phyloP scores from a whole-genome alignment of 1,140 invertebrate species.

The Drosophila setifemur region DNA sequence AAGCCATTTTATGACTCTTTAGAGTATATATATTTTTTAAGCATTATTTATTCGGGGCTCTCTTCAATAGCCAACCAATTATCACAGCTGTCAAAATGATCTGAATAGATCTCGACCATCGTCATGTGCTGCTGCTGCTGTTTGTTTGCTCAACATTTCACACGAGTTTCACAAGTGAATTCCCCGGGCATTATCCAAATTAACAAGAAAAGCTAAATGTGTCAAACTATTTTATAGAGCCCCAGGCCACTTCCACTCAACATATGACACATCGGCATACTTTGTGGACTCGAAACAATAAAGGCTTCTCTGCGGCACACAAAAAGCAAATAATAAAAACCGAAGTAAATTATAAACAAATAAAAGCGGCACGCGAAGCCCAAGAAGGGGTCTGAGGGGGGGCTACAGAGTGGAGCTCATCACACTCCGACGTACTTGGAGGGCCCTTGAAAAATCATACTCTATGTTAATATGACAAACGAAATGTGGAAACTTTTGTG shows the following conservation, averaged over 20 bases:
- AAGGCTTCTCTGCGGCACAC: constrained; percentile 8
- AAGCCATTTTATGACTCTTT: not conserved
- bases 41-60: no score
- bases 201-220: constrained; percentile 20
- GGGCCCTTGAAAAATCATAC: constrained; percentile 58
- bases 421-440: constrained; percentile 25
- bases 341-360: constrained; percentile 50
- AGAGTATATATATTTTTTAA: not conserved
- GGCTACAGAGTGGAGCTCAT: constrained; percentile 18
- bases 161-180: constrained; percentile 27
- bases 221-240: constrained; percentile 26
- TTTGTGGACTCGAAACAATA: constrained; percentile 53
- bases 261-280: constrained; percentile 39
- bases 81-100: constrained; percentile 1
- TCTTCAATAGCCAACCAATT: not conserved
- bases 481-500: constrained; percentile 46
- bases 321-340: constrained; percentile 12
- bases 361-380: constrained; percentile 51
- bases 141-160: constrained; percentile 35
- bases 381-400: constrained; percentile 11
- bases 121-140: not conserved
- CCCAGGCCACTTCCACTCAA: constrained; percentile 6
- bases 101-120: not conserved
- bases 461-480: constrained; percentile 61
- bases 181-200: constrained; percentile 31